Evolutionary conservation across 2,888 invertebrate genomes (phyloP).

Genomic region (Drosophila borealis): DNA sequence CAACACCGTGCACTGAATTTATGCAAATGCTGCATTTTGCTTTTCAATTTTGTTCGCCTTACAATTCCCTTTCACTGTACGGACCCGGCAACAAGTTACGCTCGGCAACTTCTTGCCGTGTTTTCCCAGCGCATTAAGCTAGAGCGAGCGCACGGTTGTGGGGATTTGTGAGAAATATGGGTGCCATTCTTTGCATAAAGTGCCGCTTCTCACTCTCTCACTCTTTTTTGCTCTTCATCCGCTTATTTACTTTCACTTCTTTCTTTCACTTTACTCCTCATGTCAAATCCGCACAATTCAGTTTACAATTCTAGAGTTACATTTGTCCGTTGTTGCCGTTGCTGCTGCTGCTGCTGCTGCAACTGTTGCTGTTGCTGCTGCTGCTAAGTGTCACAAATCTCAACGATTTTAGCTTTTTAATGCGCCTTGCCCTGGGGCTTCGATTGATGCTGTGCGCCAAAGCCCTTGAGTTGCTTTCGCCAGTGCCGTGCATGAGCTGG

Average conservation of each 20-base stretch:
- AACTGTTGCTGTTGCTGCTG: conserved; percentile 25
- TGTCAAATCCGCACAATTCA: conserved; percentile 64
- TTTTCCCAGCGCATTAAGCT: conserved; percentile 67
- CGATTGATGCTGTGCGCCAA: conserved; percentile 58
- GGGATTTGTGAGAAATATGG: conserved; percentile 71
- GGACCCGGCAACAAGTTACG: conserved; percentile 59
- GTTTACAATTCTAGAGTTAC: conserved; percentile 52
- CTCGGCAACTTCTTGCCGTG: conserved; percentile 66
- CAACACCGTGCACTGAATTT: conserved; percentile 53
- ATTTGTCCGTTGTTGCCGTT: conserved; percentile 17
- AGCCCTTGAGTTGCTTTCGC: conserved; percentile 33
- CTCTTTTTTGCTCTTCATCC: conserved; percentile 3
- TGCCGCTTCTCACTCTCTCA: conserved; percentile 22
- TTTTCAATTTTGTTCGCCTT: conserved; percentile 73
- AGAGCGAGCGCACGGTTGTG: conserved; percentile 46
- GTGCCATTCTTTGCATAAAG: conserved; percentile 71
- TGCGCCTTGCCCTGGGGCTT: conserved; percentile 56
- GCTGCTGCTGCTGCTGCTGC: conserved; percentile 14
- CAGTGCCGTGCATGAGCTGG: conserved; percentile 10
- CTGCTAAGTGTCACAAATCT: conserved; percentile 75
- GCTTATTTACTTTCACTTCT: conserved; percentile 73
- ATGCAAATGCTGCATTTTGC: conserved; percentile 79
- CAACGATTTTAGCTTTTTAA: conserved; percentile 74
- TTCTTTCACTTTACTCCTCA: conserved; percentile 60
- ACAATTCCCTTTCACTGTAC: conserved; percentile 41